Percentiles rank a stretch among this genome's conserved stretches.
Conservation (phyloP, 37 sponge, comb jelly and placozoan genomes). For the Ephydatia muelleri region DNA sequence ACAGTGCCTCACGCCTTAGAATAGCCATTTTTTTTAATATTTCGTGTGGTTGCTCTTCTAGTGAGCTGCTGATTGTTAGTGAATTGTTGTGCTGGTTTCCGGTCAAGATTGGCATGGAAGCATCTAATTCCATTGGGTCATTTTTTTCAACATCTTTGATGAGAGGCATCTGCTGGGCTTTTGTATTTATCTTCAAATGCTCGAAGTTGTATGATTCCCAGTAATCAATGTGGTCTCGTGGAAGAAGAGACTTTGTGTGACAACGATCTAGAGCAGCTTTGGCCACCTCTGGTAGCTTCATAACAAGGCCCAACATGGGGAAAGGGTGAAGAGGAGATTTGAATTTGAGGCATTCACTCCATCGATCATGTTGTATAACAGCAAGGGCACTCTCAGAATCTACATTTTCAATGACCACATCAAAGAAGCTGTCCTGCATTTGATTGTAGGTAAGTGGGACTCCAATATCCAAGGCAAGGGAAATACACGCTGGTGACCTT, state of each 20-base stretch:
- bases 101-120: not conserved
- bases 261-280: conserved; percentile 72
- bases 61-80: not conserved
- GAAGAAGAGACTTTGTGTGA: conserved; percentile 15
- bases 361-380: conserved; percentile 60
- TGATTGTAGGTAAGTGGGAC: conserved; percentile 59
- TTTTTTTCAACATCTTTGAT: conserved; percentile 20
- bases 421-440: conserved; percentile 68
- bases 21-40: not conserved
- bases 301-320: conserved; percentile 70
- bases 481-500: conserved; percentile 52
- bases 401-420: conserved; percentile 51
- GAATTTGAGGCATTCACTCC: conserved; percentile 74
- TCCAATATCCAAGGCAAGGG: conserved; percentile 54
- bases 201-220: conserved; percentile 83
- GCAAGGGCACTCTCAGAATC: conserved; percentile 50
- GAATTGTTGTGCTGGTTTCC: not conserved
- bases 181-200: conserved; percentile 36
- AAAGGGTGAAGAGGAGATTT: conserved; percentile 49
- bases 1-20: conserved; percentile 30
- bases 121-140: not conserved
- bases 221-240: conserved; percentile 39
- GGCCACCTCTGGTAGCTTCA: conserved; percentile 76
- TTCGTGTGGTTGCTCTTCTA: not conserved
- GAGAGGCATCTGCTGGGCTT: not conserved